Base-by-base conservation (phyloP, 1,140 invertebrate species). In the Papilio dardanus region DNA sequence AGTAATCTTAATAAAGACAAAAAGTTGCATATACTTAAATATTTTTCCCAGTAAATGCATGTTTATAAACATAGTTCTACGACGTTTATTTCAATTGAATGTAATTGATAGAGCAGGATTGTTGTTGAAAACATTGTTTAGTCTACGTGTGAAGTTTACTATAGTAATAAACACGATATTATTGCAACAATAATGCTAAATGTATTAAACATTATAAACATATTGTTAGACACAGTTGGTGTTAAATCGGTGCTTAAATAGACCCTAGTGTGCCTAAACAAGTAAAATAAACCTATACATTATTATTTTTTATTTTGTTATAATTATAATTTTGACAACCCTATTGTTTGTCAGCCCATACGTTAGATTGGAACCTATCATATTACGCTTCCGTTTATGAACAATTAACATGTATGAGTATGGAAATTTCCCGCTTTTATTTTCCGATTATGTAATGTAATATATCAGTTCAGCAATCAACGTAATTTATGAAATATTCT, bases 351-450 rank as follows among this genome's bases (percentile, higher is more conserved):
- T 62, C 10, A 28, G 24, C 21, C n/a, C 19, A 54, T 21, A 28
- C 24, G 24, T 62, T 62, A 62, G 10, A 24, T 62, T 28, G 24
- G 24, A 58, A 62, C 54, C 54, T 62, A 62, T 62, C 54, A 62
- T 62, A 62, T 62, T 62, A 28, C 54, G 54, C 24, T 62, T 62
- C 54, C 54, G 24, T 62, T 62, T 62, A 62, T 62, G 30, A 62
- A 62, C 24, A 62, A 62, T 62, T 28, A 62, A 62, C 54, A 62
- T 62, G 28, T 28, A 62, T 62, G 8, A 62, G 12, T 62, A 62
- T 62, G 54, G 54, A 62, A 62, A 10, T 62, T 62, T 28, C 54
- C 54, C 24, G 12, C 54, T 62, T 62, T 54, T 54, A 54, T 54
- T 54, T 54, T 10, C 19, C 42, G 42, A 7, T 54, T 54, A 54